Evolutionary conservation across 2,113 vertebrate species (phyloP).

Genomic region (Myiozetetes cayanensis): DNA sequence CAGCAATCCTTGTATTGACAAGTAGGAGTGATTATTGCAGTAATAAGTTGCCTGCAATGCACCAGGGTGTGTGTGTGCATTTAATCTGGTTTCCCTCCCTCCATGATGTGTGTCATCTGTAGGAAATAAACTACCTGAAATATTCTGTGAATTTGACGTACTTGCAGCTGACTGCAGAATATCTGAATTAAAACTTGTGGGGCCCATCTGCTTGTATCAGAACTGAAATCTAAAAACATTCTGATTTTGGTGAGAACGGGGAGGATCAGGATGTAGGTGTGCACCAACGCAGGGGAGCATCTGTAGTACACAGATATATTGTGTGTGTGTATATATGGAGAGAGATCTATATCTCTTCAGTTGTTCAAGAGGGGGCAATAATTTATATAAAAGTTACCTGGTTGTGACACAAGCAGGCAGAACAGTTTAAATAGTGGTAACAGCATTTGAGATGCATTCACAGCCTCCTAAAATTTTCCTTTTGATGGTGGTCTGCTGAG

Average conservation of each 20-base stretch:
- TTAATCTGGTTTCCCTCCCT: neutral
- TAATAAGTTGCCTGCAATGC: slow-evolving; percentile 46
- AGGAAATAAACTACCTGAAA: slow-evolving; percentile 27
- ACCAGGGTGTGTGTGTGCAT: neutral
- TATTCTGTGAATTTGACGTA: neutral
- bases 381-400: neutral
- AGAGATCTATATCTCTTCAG: neutral
- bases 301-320: neutral
- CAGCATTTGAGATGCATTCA: neutral
- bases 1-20: slow-evolving; percentile 25
- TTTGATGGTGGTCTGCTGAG: neutral
- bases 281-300: neutral
- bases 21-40: slow-evolving; percentile 29
- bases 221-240: neutral
- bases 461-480: neutral
- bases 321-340: neutral
- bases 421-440: neutral
- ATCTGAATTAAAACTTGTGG: neutral
- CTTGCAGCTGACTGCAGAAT: neutral
- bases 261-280: neutral
- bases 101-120: neutral
- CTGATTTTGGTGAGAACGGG: neutral
- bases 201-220: slow-evolving; percentile 10
- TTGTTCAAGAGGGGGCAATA: neutral
- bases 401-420: neutral